Evolutionary conservation across 2,797 vertebrate species (phyloP).

Genomic region (Melanotaenia nigrans): DNA sequence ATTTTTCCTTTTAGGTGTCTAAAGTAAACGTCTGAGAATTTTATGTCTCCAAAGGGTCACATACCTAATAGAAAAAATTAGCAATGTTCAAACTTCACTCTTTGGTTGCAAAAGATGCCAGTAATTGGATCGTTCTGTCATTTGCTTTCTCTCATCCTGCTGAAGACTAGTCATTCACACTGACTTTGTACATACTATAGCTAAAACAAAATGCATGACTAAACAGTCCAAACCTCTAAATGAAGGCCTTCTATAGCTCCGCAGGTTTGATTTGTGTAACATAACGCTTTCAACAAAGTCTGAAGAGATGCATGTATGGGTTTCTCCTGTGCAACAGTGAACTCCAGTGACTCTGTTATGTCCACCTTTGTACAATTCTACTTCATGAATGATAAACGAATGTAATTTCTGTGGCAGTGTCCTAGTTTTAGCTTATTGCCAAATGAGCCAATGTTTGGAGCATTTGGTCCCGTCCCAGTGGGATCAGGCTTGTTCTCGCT

Average conservation of each 20-base stretch:
- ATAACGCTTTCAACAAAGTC: conserved; percentile 63
- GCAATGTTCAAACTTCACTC: conserved; percentile 35
- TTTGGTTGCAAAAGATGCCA: conserved; percentile 15
- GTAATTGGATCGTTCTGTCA: conserved; percentile 37
- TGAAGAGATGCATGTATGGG: conserved; percentile 78
- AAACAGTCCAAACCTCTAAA: conserved; percentile 68
- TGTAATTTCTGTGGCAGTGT: conserved; percentile 76
- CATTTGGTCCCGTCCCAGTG: conserved; percentile 33
- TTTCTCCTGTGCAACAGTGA: conserved; percentile 63
- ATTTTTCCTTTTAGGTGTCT: conserved; percentile 63
- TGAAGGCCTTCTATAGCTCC: conserved; percentile 74
- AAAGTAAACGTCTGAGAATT: conserved; percentile 45
- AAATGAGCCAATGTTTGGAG: conserved; percentile 52
- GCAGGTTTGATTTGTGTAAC: conserved; percentile 76
- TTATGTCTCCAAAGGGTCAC: conserved; percentile 35
- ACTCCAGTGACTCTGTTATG: conserved; percentile 69
- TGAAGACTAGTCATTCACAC: conserved; percentile 56
- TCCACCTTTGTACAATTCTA: conserved; percentile 71
- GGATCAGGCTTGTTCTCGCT: conserved; percentile 42
- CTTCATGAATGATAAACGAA: conserved; percentile 79
- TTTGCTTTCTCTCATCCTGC: conserved; percentile 46
- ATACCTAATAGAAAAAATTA: conserved; percentile 18
- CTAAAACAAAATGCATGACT: conserved; percentile 82
- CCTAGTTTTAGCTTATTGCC: conserved; percentile 69
- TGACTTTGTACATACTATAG: conserved; percentile 83